phyloP scores from a whole-genome alignment of 2,797 vertebrate genomes.

The Chanos chanos region DNA sequence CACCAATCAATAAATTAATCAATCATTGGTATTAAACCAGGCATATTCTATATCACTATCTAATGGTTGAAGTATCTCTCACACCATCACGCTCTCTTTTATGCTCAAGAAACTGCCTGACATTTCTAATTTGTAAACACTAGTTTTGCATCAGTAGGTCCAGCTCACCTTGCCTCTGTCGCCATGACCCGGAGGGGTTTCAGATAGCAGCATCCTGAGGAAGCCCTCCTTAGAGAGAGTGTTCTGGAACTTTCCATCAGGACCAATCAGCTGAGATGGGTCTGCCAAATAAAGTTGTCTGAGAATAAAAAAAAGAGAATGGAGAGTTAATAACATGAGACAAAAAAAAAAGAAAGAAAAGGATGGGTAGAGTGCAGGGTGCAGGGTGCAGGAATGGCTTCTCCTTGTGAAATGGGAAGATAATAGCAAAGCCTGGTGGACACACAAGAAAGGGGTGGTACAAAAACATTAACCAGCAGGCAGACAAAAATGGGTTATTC shows the following conservation, averaged over 20 bases:
- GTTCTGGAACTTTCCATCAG: conserved; percentile 65
- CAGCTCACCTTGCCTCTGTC: conserved; percentile 74
- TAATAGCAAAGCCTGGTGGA: background rate
- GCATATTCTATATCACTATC: too few relatives aligned
- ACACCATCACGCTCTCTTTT: too few relatives aligned
- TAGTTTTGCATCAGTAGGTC: conserved; percentile 20
- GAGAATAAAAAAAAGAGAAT: conserved; percentile 28
- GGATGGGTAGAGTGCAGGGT: background rate
- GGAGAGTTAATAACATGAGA: background rate
- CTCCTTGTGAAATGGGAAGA: background rate
- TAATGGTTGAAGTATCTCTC: too few relatives aligned
- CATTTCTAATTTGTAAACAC: too few relatives aligned
- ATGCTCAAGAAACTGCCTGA: too few relatives aligned
- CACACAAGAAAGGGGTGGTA: background rate
- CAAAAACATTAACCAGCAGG: background rate
- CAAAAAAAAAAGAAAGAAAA: background rate
- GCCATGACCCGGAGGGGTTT: conserved; percentile 67
- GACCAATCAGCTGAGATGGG: conserved; percentile 54
- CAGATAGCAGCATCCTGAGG: conserved; percentile 75
- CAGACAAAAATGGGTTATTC: background rate
- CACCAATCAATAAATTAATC: too few relatives aligned
- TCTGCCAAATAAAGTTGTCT: conserved; percentile 65
- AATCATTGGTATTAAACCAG: too few relatives aligned
- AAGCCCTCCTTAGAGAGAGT: conserved; percentile 77
- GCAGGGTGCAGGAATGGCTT: background rate